Conservation (phyloP, 2,888 invertebrate species). For the Germaria angustata region DNA sequence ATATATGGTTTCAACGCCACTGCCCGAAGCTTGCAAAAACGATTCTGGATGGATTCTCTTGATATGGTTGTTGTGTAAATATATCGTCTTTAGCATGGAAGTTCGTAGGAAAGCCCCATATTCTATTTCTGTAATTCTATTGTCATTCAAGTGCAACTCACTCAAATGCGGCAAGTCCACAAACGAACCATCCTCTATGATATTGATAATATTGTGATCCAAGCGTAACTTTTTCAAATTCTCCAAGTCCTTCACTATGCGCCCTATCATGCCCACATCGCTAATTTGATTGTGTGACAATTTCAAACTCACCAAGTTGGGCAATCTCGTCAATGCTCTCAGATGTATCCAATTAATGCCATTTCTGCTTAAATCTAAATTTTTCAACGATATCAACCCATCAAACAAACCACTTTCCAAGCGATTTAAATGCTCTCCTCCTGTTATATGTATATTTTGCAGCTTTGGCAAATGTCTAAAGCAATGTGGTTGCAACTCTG, state of each 20-base stretch:
- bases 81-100: conserved; percentile 86
- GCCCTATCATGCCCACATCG: conserved; percentile 90
- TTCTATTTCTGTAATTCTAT: conserved; percentile 87
- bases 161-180: conserved; percentile 87
- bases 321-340: conserved; percentile 85
- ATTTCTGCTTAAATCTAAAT: conserved; percentile 88
- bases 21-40: conserved; percentile 87
- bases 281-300: conserved; percentile 86
- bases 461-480: conserved; percentile 87
- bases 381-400: conserved; percentile 84
- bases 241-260: conserved; percentile 88
- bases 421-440: conserved; percentile 84
- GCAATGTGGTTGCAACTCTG: conserved; percentile 85
- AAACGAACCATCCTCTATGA: conserved; percentile 88
- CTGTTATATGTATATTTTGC: conserved; percentile 87
- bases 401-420: conserved; percentile 88
- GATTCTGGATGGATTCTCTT: conserved; percentile 90
- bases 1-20: conserved; percentile 88
- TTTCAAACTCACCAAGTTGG: conserved; percentile 86
- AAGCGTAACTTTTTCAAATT: conserved; percentile 85
- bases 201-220: conserved; percentile 86
- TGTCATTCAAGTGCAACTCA: conserved; percentile 85
- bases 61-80: conserved; percentile 88
- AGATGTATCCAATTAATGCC: conserved; percentile 89
- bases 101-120: conserved; percentile 91